Evolutionary conservation across 1,140 invertebrate species (phyloP).

Genomic region (Trigoniulus corallinus): DNA sequence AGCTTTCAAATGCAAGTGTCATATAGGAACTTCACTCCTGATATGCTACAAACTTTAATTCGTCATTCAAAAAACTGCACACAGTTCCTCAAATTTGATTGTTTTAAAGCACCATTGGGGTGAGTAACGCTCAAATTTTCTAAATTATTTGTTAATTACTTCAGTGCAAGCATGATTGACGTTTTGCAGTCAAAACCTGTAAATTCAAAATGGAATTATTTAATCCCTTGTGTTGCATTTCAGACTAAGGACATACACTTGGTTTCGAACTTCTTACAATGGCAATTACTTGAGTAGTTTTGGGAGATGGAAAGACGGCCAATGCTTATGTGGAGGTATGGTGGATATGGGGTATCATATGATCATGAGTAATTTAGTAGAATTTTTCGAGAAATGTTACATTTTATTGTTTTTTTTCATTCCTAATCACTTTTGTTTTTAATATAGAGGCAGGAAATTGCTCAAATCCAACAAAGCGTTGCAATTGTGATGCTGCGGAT

Average conservation of each 20-base stretch:
- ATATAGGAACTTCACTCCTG: slow-evolving; percentile 70
- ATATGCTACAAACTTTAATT: slow-evolving; percentile 77
- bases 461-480: slow-evolving; percentile 55
- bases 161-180: not conserved
- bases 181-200: not conserved
- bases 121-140: slow-evolving; percentile 6
- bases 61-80: slow-evolving; percentile 73
- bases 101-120: slow-evolving; percentile 63
- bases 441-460: slow-evolving; percentile 39
- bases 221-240: not conserved
- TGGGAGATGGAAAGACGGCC: slow-evolving; percentile 55
- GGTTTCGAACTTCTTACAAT: slow-evolving; percentile 64
- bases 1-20: slow-evolving; percentile 70
- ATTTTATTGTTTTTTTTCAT: too few species aligned
- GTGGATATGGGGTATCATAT: slow-evolving; percentile 19
- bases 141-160: not conserved
- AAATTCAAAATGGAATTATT: not conserved
- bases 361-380: not conserved
- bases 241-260: slow-evolving; percentile 68
- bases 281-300: slow-evolving; percentile 50
- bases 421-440: too few species aligned
- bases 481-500: slow-evolving; percentile 67
- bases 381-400: too few species aligned
- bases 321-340: slow-evolving; percentile 44
- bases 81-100: slow-evolving; percentile 81